Evolutionary conservation across 2,797 vertebrate genomes (phyloP).

Genomic region (Masticophis lateralis): DNA sequence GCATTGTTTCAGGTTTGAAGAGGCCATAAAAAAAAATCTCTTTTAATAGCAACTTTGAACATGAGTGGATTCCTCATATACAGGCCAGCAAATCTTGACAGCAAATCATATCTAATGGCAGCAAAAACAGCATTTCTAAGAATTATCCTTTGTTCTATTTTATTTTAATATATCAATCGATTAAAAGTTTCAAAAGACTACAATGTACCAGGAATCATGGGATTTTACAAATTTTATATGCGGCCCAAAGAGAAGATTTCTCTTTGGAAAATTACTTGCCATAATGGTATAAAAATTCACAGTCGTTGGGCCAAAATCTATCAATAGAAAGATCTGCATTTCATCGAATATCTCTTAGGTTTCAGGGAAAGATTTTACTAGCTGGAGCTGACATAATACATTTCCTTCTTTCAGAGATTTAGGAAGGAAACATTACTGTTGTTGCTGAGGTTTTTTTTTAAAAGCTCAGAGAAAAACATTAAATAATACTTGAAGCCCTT

Average conservation of each 20-base stretch:
- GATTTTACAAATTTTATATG: background rate
- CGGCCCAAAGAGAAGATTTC: background rate
- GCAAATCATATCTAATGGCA: background rate
- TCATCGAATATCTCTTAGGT: no score
- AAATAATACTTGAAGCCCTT: background rate
- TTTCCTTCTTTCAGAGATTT: background rate
- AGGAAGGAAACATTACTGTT: background rate
- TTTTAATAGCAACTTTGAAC: background rate
- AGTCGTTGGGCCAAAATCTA: background rate
- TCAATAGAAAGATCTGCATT: background rate
- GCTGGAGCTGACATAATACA: background rate
- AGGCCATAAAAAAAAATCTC: background rate
- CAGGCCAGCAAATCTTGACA: background rate
- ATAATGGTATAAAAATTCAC: background rate
- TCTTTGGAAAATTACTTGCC: background rate
- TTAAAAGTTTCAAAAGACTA: background rate
- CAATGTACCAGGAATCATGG: background rate
- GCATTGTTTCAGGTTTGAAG: background rate
- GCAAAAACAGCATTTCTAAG: background rate
- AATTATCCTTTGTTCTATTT: background rate
- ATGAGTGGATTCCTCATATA: background rate
- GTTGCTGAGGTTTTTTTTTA: background rate
- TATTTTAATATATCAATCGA: background rate
- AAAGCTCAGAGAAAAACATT: background rate
- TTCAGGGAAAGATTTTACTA: background rate